Evolutionary conservation across 2,888 invertebrate genomes (phyloP).

Genomic region (Timema podura): DNA sequence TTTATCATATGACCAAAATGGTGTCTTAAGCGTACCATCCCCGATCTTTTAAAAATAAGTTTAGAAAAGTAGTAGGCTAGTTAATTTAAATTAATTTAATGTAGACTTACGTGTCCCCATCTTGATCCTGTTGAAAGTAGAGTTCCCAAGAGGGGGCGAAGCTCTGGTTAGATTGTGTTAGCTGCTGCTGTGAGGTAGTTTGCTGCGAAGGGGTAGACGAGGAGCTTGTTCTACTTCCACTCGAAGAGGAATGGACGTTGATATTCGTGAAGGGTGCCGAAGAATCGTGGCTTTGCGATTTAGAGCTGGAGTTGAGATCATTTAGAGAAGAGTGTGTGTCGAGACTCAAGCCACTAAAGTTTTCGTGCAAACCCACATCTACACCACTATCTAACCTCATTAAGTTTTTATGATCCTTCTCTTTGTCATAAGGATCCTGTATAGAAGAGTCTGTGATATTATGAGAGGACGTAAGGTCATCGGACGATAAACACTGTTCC

Average conservation of each 20-base stretch:
- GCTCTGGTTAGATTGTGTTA: constrained; percentile 7
- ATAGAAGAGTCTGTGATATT: constrained; percentile 29
- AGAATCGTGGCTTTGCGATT: constrained; percentile 14
- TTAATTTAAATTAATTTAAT: constrained; percentile 1
- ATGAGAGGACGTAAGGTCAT: constrained; percentile 30
- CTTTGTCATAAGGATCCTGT: constrained; percentile 34
- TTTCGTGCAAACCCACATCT: constrained; percentile 56
- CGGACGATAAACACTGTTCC: constrained; percentile 32
- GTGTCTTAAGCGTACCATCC: no score
- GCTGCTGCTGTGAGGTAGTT: neutral
- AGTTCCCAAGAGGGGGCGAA: constrained; percentile 52
- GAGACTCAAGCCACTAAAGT: constrained; percentile 57
- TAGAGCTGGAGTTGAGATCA: constrained; percentile 30
- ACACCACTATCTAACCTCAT: constrained; percentile 67
- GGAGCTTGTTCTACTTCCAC: constrained; percentile 14
- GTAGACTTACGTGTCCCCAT: constrained; percentile 81
- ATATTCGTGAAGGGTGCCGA: constrained; percentile 18
- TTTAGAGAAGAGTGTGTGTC: constrained; percentile 29
- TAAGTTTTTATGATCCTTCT: constrained; percentile 32
- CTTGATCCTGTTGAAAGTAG: constrained; percentile 73
- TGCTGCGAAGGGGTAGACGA: neutral
- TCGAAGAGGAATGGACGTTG: constrained; percentile 17
- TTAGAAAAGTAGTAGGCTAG: no score
- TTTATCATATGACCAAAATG: no score
- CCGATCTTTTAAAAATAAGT: no score